These are phyloP conservation scores for Andrena minutula DNA, from an alignment of 2,888 invertebrate genomes.

Conservation along the genomic window DNA sequence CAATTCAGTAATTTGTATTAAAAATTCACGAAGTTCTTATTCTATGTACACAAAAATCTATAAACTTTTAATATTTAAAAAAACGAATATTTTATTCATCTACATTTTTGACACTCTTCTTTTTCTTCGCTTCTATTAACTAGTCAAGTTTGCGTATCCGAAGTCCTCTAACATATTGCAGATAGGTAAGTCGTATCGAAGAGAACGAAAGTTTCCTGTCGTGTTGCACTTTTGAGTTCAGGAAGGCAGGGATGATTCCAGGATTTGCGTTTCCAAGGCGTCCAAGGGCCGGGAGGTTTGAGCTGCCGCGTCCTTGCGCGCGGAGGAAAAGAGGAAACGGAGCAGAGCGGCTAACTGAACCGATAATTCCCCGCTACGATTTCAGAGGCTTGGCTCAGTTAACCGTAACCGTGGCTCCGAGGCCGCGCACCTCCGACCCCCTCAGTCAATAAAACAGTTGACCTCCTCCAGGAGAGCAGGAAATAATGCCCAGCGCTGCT, in stretches of 20 bases:
- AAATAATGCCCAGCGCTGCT: constrained; percentile 59
- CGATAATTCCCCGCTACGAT: constrained; percentile 77
- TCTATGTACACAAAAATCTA: too few species aligned
- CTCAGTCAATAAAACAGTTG: constrained; percentile 77
- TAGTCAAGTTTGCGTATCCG: too few species aligned
- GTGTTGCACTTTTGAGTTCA: too few species aligned
- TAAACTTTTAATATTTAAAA: too few species aligned
- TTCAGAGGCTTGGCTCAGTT: constrained; percentile 78
- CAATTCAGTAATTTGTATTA: too few species aligned
- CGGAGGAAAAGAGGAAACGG: constrained; percentile 62
- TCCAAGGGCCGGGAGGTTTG: constrained; percentile 3
- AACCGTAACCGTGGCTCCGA: constrained; percentile 77
- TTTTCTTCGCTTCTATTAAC: too few species aligned
- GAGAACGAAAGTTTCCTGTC: too few species aligned
- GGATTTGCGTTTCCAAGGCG: constrained; percentile 12
- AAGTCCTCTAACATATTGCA: too few species aligned
- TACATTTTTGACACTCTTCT: too few species aligned
- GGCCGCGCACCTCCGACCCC: constrained; percentile 74
- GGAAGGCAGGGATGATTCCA: neutral
- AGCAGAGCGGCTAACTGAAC: constrained; percentile 72
- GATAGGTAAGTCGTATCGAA: too few species aligned
- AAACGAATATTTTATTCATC: too few species aligned
- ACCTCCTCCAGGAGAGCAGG: constrained; percentile 71
- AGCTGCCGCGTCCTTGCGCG: constrained; percentile 27
- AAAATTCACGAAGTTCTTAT: too few species aligned